Evolutionary conservation across 2,888 invertebrate genomes (phyloP).

Genomic region (Baronia brevicornis): DNA sequence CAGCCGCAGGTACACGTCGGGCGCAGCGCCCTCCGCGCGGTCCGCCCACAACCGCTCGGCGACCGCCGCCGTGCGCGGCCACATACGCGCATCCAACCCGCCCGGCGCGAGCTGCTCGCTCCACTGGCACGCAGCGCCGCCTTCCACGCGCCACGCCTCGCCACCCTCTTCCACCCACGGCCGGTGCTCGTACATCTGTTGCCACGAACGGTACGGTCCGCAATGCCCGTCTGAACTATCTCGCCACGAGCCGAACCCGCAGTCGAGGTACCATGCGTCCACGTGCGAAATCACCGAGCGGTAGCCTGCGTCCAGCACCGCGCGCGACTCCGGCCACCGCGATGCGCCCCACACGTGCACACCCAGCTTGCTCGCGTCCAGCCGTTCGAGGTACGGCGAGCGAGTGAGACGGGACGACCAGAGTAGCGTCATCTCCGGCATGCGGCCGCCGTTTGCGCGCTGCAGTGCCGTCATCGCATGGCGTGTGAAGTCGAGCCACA

Average conservation of each 20-base stretch:
- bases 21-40: conserved; percentile 62
- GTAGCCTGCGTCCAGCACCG: conserved; percentile 85
- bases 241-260: conserved; percentile 91
- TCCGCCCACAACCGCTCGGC: conserved; percentile 88
- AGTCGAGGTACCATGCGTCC: conserved; percentile 92
- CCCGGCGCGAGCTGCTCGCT: conserved; percentile 86
- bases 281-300: conserved; percentile 88
- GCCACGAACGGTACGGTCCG: conserved; percentile 91
- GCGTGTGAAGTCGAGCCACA: conserved; percentile 86
- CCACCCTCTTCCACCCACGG: conserved; percentile 78
- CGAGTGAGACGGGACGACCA: conserved; percentile 88
- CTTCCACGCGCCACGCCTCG: conserved; percentile 74
- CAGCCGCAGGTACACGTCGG: conserved; percentile 81
- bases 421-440: conserved; percentile 76
- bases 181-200: conserved; percentile 88
- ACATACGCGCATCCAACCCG: conserved; percentile 85
- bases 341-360: conserved; percentile 90
- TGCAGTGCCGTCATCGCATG: conserved; percentile 78
- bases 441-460: conserved; percentile 75
- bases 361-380: conserved; percentile 75
- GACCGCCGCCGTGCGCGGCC: conserved; percentile 88
- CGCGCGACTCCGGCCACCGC: conserved; percentile 86
- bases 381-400: conserved; percentile 78
- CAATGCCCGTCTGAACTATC: conserved; percentile 90
- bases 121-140: conserved; percentile 91